Base-by-base conservation (phyloP, 2,888 invertebrate genomes). In the Nemoura dubitans region DNA sequence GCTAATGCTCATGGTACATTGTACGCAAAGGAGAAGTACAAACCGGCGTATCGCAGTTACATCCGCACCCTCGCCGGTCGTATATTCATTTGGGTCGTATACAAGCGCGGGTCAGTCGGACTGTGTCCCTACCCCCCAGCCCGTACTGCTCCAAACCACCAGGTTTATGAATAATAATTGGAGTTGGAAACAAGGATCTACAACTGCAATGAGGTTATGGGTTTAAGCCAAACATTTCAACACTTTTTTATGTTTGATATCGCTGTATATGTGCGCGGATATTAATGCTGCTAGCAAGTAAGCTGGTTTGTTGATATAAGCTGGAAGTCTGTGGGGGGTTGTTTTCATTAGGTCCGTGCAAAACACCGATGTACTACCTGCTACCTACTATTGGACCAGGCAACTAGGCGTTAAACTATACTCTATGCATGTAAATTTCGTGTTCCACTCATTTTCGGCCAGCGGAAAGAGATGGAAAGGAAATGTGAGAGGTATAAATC, bases 131-230 rank as follows among this genome's bases (percentile, higher is more conserved):
- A 21, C 59, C 59, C 59, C 10, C 16, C 30, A 81, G 81, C 10
- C 78, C 27, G 26, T 78, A 26, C 78, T 14, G 78, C 36, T 78
- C 16, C 6, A 81, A 81, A 27, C 81, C 81, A 29, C 28, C 81
- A 81, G 42, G 26, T 86, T 86, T 80, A 86, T 86, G 86, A 86
- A 86, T 86, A 86, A 86, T 86, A 86, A 86, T 86, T 86, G 82
- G 81, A 86, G 82, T 86, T 86, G 76, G 30, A 86, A 86, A 86
- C 86, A 86, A 81, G 81, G 84, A 84, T 84, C 84, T 84, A 84
- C 84, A 84, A 76, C 83, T 83, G 83, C 30, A 42, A 83, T 83
- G 83, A 83, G 83, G 83, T 42, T 83, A 82, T 83, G 83, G 43
- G 83, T 21, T 43, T 83, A 84, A 76, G 76, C 84, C 76, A 76